Evolutionary conservation across 2,888 invertebrate species (phyloP), one percentile per base, ranked within the genome.

Genomic region (Amblyjoppa fuscipennis): DNA sequence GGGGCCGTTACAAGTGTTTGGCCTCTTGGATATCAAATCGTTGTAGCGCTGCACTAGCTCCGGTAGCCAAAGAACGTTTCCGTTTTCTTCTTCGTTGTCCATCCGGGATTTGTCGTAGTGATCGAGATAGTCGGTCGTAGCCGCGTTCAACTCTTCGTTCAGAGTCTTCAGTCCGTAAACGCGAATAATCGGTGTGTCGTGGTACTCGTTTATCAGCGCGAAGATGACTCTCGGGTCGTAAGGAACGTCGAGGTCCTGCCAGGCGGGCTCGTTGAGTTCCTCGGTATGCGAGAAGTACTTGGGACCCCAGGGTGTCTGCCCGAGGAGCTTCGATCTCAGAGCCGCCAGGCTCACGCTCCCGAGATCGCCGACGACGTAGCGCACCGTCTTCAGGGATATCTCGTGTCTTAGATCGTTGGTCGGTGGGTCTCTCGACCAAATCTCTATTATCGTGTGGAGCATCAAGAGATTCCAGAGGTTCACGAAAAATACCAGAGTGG

Each of bases 401-500:
- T 88, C 83, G 61, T 91, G 92, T 28, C 90, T 87, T 6, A 93
- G 87, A 71, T 87, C 81, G 45, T 91, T 90, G 1, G 86, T 49
- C 3, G 93, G 90, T 1, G 90, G 90, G 84, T 92, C 86, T 7
- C 87, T 79, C 11, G 87, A 84, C 93, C 94, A 93, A 28, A 93
- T 66, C 9, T 84, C 88, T 11, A 94, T 51, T 3, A 90, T 84
- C 2, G 93, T 87, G 77, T 94, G 94, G 28, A 94, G 83, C 83
- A 94, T 93, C 89, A 94, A 88, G 16, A 94, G 88, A 89, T 94
- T 94, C 91, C 93, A 92, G 2, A 93, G 86, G 82, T 94, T 94
- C 9, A 93, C 45, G 56, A 94, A 93, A 81, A 94, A 94, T 1
- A 92, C 88, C 4, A 94, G 87, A 0, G 93, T 94, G 34, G 94